A percentile compares a stretch with the other conserved stretches of the same genome.
phyloP scores from a whole-genome alignment of 2,797 vertebrate species.

The Gouania willdenowi region DNA sequence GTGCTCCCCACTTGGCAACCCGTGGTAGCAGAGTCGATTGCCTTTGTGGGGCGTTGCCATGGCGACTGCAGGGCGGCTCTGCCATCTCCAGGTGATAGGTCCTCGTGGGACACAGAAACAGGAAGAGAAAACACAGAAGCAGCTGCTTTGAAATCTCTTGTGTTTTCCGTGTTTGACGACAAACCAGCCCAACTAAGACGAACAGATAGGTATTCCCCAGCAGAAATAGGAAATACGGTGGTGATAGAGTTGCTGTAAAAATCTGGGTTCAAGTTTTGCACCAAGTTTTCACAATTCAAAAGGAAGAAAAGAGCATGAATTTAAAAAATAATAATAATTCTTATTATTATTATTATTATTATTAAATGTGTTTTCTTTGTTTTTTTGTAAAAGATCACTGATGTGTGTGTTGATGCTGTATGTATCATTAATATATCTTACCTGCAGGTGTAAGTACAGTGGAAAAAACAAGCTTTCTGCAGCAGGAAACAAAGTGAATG shows the following conservation, averaged over 20 bases:
- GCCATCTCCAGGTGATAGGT: constrained; percentile 45
- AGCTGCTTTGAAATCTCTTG: constrained; percentile 24
- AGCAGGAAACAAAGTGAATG: constrained; percentile 15
- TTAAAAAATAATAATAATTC: background rate
- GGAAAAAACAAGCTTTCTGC: constrained; percentile 9
- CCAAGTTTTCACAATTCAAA: no score
- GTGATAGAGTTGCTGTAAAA: no score
- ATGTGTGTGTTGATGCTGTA: background rate
- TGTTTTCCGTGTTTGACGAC: constrained; percentile 14
- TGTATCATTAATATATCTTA: background rate
- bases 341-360: background rate
- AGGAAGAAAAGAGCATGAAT: no score
- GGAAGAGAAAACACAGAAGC: constrained; percentile 23
- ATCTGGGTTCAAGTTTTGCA: no score
- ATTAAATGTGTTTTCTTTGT: no score
- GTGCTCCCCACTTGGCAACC: constrained; percentile 12
- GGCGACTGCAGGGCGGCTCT: constrained; percentile 20
- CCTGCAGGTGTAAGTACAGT: constrained; percentile 10
- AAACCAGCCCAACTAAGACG: no score
- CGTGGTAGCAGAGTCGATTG: constrained; percentile 24
- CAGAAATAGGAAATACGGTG: background rate
- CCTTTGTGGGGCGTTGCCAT: constrained; percentile 59
- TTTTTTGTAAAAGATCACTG: background rate
- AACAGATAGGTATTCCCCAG: no score
- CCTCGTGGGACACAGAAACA: constrained; percentile 33